Evolutionary conservation across 2,888 invertebrate species (phyloP), one percentile per base, ranked within the genome.

Genomic region (Zhuqinia jingwanae): DNA sequence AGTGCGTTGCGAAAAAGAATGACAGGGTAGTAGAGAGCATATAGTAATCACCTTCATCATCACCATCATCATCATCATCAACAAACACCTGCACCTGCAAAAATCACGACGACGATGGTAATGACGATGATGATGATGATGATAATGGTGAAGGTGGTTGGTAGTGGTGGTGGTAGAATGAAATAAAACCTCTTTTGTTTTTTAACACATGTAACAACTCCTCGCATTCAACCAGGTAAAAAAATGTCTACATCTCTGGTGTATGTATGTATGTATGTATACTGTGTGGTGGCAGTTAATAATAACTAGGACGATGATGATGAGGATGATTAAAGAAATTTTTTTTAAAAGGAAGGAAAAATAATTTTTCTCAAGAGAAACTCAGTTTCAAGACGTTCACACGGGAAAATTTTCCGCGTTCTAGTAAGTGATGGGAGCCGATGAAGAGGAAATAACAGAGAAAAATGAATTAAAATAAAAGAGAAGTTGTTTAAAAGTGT

Each of bases 311-410:
- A 60, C 11, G 15, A 60, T 60, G 11, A 42, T 17, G 42, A 42
- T 42, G 42, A 42, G 65, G 1, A 42, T 65, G 42, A 65, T 17
- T 65, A 65, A 73, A 73, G 50, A 25, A 73, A 30, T 30, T n/a
- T 27, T 2, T 65, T n/a, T n/a, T n/a, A n/a, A n/a, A 22, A 50
- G 73, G 47, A 22, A 73, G 27, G 68, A 47, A 50, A 73, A 45
- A 15, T 5, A 8, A 2, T 45, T 75, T 63, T 84, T 84, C 84
- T 84, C 84, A 77, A 84, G 84, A 84, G 84, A 84, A 84, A 36
- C 68, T 45, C 27, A 20, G 65, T 47, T 84, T 58, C 45, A 77
- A 84, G 70, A 42, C 58, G 77, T 84, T 84, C 84, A 84, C 84
- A 84, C 84, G 84, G 84, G 84, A 84, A 80, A 30, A 53, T 63